Percentiles rank a stretch among this genome's conserved stretches.
Conservation (phyloP, 2,888 invertebrate genomes). For the Acleris literana region DNA sequence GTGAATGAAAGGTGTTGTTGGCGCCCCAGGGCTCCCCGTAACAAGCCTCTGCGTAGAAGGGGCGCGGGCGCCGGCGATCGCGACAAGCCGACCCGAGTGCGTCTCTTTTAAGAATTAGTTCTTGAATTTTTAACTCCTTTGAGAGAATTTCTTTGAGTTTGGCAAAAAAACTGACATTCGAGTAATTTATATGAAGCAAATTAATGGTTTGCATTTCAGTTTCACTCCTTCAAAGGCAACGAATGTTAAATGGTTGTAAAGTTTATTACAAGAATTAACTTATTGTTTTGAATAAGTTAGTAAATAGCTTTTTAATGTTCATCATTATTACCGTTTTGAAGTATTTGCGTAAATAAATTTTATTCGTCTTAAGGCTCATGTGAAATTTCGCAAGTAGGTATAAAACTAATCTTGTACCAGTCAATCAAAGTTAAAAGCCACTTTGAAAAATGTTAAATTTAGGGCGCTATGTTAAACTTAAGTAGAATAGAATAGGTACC, state of each 20-base stretch:
- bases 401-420: too few relatives aligned
- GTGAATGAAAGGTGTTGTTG: conserved; percentile 51
- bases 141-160: conserved; percentile 13
- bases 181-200: background rate
- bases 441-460: too few relatives aligned
- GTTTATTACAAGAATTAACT: background rate
- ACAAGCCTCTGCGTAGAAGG: conserved; percentile 67
- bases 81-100: conserved; percentile 57
- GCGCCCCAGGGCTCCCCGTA: conserved; percentile 72
- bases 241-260: too few relatives aligned
- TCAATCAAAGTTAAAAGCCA: too few relatives aligned
- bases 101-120: conserved; percentile 65
- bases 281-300: background rate
- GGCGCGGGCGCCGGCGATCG: conserved; percentile 60
- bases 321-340: too few relatives aligned
- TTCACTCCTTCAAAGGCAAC: background rate
- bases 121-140: conserved; percentile 50
- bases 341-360: too few relatives aligned
- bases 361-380: too few relatives aligned
- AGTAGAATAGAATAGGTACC: too few relatives aligned
- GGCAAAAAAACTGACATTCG: background rate
- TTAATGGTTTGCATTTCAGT: background rate
- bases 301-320: too few relatives aligned
- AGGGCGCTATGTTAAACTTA: too few relatives aligned
- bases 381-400: too few relatives aligned